phyloP scores from a whole-genome alignment of 1,140 invertebrate species.

The Drosophila biarmipes region DNA sequence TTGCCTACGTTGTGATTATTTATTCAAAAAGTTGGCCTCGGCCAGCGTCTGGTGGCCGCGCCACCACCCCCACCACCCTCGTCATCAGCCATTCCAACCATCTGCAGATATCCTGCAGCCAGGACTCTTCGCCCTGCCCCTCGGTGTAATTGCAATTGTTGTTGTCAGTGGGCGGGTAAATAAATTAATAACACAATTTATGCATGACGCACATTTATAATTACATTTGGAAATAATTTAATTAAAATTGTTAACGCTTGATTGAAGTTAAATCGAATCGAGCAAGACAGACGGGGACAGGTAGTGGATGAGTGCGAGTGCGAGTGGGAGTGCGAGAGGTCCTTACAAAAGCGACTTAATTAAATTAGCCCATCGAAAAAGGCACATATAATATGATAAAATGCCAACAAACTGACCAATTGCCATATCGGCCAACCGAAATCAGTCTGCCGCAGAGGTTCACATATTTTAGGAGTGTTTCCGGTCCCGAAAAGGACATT shows the following conservation, averaged over 20 bases:
- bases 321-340: constrained; percentile 4
- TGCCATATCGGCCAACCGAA: constrained; percentile 42
- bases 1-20: constrained; percentile 81
- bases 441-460: constrained; percentile 4
- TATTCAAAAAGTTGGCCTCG: constrained; percentile 74
- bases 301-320: not conserved
- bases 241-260: constrained; percentile 83
- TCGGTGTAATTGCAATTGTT: constrained; percentile 56
- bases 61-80: not conserved
- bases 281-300: constrained; percentile 21
- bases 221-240: constrained; percentile 83
- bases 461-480: constrained; percentile 5
- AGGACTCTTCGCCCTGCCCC: constrained; percentile 14
- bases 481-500: constrained; percentile 1
- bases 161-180: constrained; percentile 50
- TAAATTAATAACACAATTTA: constrained; percentile 83
- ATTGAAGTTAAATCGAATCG: constrained; percentile 78
- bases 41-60: constrained; percentile 16
- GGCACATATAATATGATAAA: constrained; percentile 43
- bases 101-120: constrained; percentile 30
- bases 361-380: constrained; percentile 71
- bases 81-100: not conserved
- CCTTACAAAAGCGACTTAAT: constrained; percentile 61
- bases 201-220: constrained; percentile 81
- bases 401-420: constrained; percentile 68